Percentiles rank a stretch among this genome's conserved stretches.
Evolutionary conservation across 53 echinoderm and acorn worm species (phyloP).

Genomic region (Echinarachnius parma): DNA sequence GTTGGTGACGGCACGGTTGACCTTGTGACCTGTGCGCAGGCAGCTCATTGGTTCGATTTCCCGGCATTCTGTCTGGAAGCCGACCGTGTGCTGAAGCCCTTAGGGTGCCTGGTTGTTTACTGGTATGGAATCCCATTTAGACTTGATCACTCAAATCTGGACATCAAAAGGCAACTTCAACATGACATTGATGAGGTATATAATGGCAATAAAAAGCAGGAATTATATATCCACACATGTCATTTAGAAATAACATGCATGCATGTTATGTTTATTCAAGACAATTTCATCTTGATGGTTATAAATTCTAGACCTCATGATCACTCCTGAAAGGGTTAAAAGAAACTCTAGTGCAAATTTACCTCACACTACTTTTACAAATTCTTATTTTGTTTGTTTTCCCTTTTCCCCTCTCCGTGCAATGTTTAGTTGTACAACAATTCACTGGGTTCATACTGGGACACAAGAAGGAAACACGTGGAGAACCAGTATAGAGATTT

Average conservation of each 20-base stretch:
- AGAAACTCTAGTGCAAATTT: too few relatives aligned
- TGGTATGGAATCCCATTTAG: slow-evolving; percentile 45
- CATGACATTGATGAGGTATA: slow-evolving; percentile 22
- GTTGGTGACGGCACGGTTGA: too few relatives aligned
- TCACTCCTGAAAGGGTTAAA: too few relatives aligned
- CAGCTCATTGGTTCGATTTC: slow-evolving; percentile 74
- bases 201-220: neutral
- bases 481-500: slow-evolving; percentile 46
- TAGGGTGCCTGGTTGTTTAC: slow-evolving; percentile 64
- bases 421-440: slow-evolving; percentile 54
- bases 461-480: slow-evolving; percentile 32
- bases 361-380: too few relatives aligned
- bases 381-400: neutral
- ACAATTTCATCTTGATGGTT: too few relatives aligned
- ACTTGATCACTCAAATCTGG: neutral
- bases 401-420: too few relatives aligned
- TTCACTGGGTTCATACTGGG: slow-evolving; percentile 53
- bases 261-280: too few relatives aligned
- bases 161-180: slow-evolving; percentile 3
- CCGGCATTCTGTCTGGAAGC: slow-evolving; percentile 54
- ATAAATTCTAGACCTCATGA: too few relatives aligned
- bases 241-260: too few relatives aligned
- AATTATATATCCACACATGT: too few relatives aligned
- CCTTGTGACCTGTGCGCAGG: too few relatives aligned
- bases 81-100: slow-evolving; percentile 56